A percentile compares a stretch with the other conserved stretches of the same genome.
These are phyloP conservation scores for Melopsittacus undulatus DNA, from an alignment of 2,797 vertebrate genomes.

Conservation along the genomic window DNA sequence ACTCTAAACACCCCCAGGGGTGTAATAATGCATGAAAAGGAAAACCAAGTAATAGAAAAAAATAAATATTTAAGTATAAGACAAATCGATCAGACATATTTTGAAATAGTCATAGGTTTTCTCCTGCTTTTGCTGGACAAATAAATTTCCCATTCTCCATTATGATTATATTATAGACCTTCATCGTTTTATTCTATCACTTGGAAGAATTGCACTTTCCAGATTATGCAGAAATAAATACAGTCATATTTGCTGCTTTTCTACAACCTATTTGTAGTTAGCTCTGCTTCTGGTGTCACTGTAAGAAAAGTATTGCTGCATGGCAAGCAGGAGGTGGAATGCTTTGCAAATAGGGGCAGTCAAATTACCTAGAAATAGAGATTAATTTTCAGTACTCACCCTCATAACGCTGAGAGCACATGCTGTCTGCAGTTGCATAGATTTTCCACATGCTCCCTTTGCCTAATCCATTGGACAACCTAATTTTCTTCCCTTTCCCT, in stretches of 20 bases:
- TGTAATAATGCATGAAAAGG: neutral
- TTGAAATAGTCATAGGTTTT: neutral
- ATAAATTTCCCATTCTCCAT: neutral
- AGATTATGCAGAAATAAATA: neutral
- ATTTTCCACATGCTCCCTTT: conserved; percentile 89
- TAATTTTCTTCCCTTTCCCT: conserved; percentile 80
- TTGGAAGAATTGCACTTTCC: neutral
- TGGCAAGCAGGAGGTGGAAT: neutral
- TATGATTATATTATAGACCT: neutral
- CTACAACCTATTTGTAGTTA: neutral
- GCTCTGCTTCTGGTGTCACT: neutral
- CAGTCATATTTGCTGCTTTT: neutral
- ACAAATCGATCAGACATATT: neutral
- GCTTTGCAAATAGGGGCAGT: neutral
- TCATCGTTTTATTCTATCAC: neutral
- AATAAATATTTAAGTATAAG: neutral
- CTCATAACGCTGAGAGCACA: conserved; percentile 88
- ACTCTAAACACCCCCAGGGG: neutral
- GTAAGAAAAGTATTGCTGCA: neutral
- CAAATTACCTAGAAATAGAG: neutral
- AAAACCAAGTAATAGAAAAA: neutral
- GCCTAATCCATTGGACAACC: conserved; percentile 80
- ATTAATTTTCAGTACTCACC: conserved; percentile 75
- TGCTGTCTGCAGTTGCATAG: conserved; percentile 75
- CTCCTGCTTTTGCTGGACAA: neutral